phyloP scores from a whole-genome alignment of 2,113 vertebrate genomes.

The Emydocephalus ijimae region DNA sequence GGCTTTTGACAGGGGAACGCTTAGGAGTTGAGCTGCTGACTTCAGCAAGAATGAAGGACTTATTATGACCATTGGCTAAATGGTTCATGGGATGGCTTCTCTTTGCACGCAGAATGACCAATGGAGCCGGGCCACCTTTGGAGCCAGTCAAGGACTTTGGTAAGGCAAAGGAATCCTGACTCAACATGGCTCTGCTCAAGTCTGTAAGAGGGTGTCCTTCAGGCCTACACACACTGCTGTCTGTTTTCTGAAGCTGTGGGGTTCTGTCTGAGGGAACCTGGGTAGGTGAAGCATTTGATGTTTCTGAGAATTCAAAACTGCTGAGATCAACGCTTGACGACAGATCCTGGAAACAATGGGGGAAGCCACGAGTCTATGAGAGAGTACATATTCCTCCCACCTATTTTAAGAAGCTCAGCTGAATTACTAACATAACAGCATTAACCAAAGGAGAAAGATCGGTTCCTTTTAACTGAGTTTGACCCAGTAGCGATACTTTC shows the following conservation, averaged over 20 bases:
- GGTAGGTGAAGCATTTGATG: constrained; percentile 72
- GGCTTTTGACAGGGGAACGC: constrained; percentile 81
- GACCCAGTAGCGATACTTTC: constrained; percentile 8
- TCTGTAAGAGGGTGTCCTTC: constrained; percentile 65
- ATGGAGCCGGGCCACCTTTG: constrained; percentile 66
- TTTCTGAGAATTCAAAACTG: constrained; percentile 78
- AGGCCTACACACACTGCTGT: constrained; percentile 63
- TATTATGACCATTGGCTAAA: constrained; percentile 66
- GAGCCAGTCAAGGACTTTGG: constrained; percentile 67
- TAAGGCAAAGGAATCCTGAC: constrained; percentile 67
- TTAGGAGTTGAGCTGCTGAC: constrained; percentile 80
- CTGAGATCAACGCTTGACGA: constrained; percentile 80
- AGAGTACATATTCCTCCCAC: constrained; percentile 65
- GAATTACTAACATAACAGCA: constrained; percentile 40
- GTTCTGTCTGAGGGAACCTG: constrained; percentile 69
- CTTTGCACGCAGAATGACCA: constrained; percentile 74
- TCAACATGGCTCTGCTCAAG: constrained; percentile 64
- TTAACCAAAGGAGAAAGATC: constrained; percentile 13
- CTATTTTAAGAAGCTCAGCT: constrained; percentile 22
- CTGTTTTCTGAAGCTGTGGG: constrained; percentile 68
- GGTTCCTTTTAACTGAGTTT: constrained; percentile 27
- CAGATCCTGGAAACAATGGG: constrained; percentile 85
- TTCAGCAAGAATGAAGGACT: constrained; percentile 72
- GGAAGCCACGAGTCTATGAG: constrained; percentile 77
- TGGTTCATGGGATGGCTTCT: constrained; percentile 66